These are phyloP conservation scores for Papilio gigon DNA, from an alignment of 2,888 invertebrate genomes.

Conservation along the genomic window DNA sequence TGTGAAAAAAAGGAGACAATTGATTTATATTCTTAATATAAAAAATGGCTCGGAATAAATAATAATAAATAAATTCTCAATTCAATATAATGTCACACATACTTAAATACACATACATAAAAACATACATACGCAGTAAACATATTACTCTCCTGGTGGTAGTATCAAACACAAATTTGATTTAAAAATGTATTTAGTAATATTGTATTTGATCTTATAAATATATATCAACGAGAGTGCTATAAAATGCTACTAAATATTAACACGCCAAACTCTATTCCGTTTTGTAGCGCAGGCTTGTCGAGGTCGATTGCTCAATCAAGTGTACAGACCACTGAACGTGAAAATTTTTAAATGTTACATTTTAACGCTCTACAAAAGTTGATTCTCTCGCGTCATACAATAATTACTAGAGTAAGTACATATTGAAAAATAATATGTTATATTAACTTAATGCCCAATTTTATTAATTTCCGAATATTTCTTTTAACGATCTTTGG, in stretches of 20 bases:
- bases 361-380: slow-evolving; percentile 26
- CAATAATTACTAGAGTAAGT: too few relatives aligned
- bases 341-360: slow-evolving; percentile 26
- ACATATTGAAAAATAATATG: too few relatives aligned
- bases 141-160: neutral
- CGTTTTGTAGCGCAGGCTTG: slow-evolving; percentile 39
- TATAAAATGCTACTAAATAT: slow-evolving; percentile 5
- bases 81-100: neutral
- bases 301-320: slow-evolving; percentile 51
- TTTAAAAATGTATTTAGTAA: too few relatives aligned
- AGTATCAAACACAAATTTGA: too few relatives aligned
- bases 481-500: too few relatives aligned
- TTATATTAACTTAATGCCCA: too few relatives aligned
- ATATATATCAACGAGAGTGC: neutral
- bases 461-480: too few relatives aligned
- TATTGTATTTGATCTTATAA: too few relatives aligned
- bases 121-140: neutral
- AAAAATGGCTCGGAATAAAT: too few relatives aligned
- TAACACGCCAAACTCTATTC: slow-evolving; percentile 30
- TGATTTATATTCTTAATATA: too few relatives aligned
- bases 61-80: too few relatives aligned
- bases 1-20: too few relatives aligned
- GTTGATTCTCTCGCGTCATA: neutral
- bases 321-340: slow-evolving; percentile 33
- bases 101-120: neutral